Conservation (phyloP, 2,797 vertebrate species). For the Toxotes lorentzi region DNA sequence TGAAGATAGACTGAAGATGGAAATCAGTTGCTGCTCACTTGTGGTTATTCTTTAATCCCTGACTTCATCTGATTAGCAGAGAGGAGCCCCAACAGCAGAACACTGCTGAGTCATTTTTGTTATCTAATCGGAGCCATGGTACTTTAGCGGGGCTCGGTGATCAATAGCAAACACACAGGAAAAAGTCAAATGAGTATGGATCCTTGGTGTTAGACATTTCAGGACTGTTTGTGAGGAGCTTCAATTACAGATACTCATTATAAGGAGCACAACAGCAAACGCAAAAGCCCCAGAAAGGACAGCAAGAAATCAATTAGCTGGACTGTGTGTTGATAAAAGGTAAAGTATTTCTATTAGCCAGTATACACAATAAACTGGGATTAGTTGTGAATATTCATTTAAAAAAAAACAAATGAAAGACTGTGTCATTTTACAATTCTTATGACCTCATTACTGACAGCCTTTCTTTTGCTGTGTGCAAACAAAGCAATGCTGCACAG, state of each 20-base stretch:
- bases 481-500: background rate
- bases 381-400: background rate
- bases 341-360: background rate
- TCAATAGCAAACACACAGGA: background rate
- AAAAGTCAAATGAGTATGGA: background rate
- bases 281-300: background rate
- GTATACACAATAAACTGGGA: background rate
- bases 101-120: background rate
- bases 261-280: background rate
- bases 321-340: background rate
- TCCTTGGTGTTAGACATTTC: background rate
- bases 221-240: background rate
- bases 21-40: conserved; percentile 5
- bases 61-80: background rate
- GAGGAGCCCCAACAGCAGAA: background rate
- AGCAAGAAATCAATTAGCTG: conserved; percentile 1
- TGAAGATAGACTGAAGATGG: background rate
- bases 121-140: background rate
- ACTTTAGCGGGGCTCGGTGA: background rate
- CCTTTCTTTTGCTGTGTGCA: background rate
- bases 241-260: background rate
- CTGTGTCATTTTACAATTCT: background rate
- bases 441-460: background rate
- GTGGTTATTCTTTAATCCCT: background rate
- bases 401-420: background rate